phyloP scores from a whole-genome alignment of 1,140 invertebrate species.

The Ooceraea biroi region DNA sequence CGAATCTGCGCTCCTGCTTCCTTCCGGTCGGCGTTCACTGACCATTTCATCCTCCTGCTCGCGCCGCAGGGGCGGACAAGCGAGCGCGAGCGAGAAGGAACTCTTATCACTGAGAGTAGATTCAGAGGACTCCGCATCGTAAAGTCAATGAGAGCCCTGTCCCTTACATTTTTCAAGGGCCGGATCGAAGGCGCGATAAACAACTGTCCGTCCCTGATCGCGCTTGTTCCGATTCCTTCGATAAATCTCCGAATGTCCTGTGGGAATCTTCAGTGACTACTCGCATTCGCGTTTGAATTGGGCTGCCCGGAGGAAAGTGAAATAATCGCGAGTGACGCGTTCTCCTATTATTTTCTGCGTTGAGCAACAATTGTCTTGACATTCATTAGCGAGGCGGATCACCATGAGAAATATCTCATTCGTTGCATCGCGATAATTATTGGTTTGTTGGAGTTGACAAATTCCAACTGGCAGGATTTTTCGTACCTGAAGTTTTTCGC shows the following conservation, averaged over 20 bases:
- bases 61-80: background rate
- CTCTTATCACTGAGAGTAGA: slow-evolving; percentile 64
- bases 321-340: slow-evolving; percentile 4
- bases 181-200: slow-evolving; percentile 55
- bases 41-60: slow-evolving; percentile 34
- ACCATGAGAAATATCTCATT: too few species aligned
- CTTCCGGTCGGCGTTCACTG: slow-evolving; percentile 61
- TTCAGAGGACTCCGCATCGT: slow-evolving; percentile 61
- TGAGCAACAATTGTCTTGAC: background rate
- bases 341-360: slow-evolving; percentile 17
- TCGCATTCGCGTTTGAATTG: slow-evolving; percentile 4
- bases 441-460: background rate
- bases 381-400: too few species aligned
- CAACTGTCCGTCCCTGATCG: slow-evolving; percentile 60
- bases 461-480: background rate
- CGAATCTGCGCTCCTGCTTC: slow-evolving; percentile 62
- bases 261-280: slow-evolving; percentile 56
- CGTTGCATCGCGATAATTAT: background rate
- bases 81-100: slow-evolving; percentile 1
- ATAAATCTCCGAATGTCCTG: slow-evolving; percentile 49
- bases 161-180: slow-evolving; percentile 72
- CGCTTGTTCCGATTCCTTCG: slow-evolving; percentile 53
- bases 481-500: background rate
- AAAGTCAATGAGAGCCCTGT: slow-evolving; percentile 71
- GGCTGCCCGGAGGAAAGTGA: background rate